Conservation (phyloP, 2,797 vertebrate species). For the Adelosebastes latens region DNA sequence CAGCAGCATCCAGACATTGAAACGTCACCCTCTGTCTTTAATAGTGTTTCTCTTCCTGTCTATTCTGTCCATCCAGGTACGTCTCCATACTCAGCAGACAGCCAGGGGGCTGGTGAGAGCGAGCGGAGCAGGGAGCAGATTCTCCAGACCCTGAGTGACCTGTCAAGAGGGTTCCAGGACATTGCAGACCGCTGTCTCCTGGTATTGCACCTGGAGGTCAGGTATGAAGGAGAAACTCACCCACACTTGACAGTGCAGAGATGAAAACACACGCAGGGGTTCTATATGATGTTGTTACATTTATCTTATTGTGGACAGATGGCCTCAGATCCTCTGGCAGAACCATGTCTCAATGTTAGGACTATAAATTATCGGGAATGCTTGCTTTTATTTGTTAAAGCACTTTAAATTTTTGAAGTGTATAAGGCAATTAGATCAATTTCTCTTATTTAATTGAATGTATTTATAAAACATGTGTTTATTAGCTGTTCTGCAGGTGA, state of each 20-base stretch:
- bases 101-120: constrained; percentile 84
- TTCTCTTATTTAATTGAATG: neutral
- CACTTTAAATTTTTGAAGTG: neutral
- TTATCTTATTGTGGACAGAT: neutral
- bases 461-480: neutral
- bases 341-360: neutral
- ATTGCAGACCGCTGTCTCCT: constrained; percentile 96
- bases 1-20: neutral
- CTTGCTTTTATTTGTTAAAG: neutral
- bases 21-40: neutral
- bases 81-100: constrained; percentile 86
- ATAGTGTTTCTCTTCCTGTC: constrained; percentile 8
- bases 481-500: neutral
- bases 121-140: constrained; percentile 92
- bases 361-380: neutral
- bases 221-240: constrained; percentile 77
- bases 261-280: neutral
- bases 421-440: neutral
- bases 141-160: constrained; percentile 90
- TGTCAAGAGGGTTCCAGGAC: constrained; percentile 93
- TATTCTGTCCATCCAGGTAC: constrained; percentile 57
- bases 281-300: neutral
- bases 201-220: constrained; percentile 95
- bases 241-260: neutral
- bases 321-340: neutral